Conservation (phyloP, 2,888 invertebrate species). For the Mechanitis messenoides region DNA sequence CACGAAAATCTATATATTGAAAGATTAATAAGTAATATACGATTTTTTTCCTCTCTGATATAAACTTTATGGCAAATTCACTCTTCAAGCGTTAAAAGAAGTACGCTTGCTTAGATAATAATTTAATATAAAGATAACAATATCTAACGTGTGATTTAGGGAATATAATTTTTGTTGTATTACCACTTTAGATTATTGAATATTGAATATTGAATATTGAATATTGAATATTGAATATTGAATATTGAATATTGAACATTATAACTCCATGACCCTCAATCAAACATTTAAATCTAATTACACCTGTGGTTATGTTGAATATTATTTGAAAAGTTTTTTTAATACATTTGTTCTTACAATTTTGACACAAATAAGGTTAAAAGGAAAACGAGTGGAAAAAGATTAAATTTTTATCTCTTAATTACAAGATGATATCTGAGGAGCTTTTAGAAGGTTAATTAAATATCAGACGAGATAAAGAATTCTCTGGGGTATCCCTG, state of each 20-base stretch:
- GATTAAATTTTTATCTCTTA: not conserved
- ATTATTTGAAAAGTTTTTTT: constrained; percentile 5
- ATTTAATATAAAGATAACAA: constrained; percentile 7
- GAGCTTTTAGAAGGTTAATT: too few species aligned
- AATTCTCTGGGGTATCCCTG: too few species aligned
- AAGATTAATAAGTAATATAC: not conserved
- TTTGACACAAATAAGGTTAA: constrained; percentile 16
- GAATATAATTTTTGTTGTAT: not conserved
- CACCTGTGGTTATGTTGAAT: not conserved
- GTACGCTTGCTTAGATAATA: constrained; percentile 18
- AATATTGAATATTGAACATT: not conserved
- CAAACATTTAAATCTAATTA: not conserved
- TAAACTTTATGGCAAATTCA: constrained; percentile 3
- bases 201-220: too few species aligned
- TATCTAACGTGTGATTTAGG: not conserved
- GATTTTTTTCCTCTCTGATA: constrained; percentile 2
- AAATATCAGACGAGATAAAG: too few species aligned
- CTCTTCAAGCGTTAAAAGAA: not conserved
- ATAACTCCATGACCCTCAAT: not conserved
- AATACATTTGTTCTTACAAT: constrained; percentile 19
- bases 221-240: too few species aligned
- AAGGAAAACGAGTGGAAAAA: not conserved
- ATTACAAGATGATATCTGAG: not conserved
- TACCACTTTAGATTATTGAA: too few species aligned
- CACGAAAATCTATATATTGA: too few species aligned